These are phyloP conservation scores for Baccha elongata DNA, from an alignment of 2,888 invertebrate species.

Conservation along the genomic window DNA sequence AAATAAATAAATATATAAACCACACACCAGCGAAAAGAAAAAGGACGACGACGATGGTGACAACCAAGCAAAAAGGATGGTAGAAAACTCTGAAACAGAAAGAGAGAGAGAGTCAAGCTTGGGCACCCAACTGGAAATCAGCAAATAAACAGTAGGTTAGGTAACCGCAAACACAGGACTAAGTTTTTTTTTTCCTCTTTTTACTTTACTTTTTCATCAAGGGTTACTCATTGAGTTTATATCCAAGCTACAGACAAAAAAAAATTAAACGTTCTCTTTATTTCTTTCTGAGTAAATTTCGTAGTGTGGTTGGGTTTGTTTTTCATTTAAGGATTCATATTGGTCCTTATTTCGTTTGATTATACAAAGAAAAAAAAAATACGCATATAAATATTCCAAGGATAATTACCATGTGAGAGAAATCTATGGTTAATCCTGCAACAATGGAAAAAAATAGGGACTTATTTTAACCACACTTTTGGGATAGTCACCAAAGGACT, in stretches of 20 bases:
- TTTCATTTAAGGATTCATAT: conserved; percentile 17
- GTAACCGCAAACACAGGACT: conserved; percentile 21
- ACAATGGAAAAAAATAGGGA: not conserved
- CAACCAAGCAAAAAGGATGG: not conserved
- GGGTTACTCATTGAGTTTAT: not conserved
- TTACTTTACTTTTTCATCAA: conserved; percentile 6
- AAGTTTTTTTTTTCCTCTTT: not conserved
- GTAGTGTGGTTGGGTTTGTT: not conserved
- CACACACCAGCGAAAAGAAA: not conserved
- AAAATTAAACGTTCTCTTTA: conserved; percentile 11
- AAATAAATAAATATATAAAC: conserved; percentile 12
- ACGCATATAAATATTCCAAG: not conserved
- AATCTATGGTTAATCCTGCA: conserved; percentile 15
- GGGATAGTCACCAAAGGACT: conserved; percentile 3
- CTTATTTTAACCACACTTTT: not conserved
- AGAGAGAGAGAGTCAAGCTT: not conserved
- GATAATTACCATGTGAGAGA: conserved; percentile 19
- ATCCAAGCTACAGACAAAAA: not conserved
- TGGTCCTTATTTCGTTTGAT: too few species aligned
- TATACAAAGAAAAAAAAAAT: not conserved
- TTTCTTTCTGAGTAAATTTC: not conserved
- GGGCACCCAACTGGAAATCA: conserved; percentile 18
- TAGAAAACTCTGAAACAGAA: not conserved
- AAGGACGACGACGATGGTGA: not conserved
- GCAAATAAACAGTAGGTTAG: conserved; percentile 19